phyloP scores from a whole-genome alignment of 2,888 invertebrate species.

The Phragmatobia fuliginosa region DNA sequence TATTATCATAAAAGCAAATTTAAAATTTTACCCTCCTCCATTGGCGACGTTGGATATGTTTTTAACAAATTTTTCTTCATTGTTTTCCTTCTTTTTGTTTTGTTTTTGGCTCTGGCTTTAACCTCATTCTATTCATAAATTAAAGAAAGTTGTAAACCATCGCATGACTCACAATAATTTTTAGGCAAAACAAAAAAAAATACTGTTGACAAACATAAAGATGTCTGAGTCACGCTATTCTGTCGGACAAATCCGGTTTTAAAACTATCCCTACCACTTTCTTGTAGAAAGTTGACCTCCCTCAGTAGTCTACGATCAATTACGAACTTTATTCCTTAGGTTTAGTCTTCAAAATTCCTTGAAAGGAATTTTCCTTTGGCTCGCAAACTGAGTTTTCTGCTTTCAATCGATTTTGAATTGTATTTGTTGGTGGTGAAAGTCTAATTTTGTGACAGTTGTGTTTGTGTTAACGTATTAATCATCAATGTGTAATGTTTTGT shows the following conservation, averaged over 20 bases:
- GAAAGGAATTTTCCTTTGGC: too few relatives aligned
- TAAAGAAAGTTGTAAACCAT: conserved; percentile 10
- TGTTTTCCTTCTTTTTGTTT: not conserved
- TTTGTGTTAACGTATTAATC: conserved; percentile 48
- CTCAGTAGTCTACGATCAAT: conserved; percentile 22
- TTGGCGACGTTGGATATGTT: not conserved
- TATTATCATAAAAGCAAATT: too few relatives aligned
- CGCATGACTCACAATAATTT: conserved; percentile 7
- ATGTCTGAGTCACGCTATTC: conserved; percentile 44
- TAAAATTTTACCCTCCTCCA: not conserved
- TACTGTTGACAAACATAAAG: conserved; percentile 56
- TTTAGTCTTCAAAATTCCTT: conserved; percentile 33
- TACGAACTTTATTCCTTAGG: conserved; percentile 17
- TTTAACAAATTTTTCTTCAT: not conserved
- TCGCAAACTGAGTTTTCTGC: not conserved
- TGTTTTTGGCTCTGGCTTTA: not conserved
- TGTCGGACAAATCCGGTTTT: conserved; percentile 59
- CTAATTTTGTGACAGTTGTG: conserved; percentile 19
- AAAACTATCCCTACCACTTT: conserved; percentile 62
- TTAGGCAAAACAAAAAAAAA: conserved; percentile 26
- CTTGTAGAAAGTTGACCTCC: conserved; percentile 62
- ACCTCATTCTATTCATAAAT: conserved; percentile 3
- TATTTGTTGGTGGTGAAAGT: conserved; percentile 19
- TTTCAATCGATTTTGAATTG: conserved; percentile 24
- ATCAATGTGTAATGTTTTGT: conserved; percentile 62